Evolutionary conservation across 1,140 invertebrate species (phyloP), one percentile per base, ranked within the genome.

Genomic region (Sogatella furcifera): DNA sequence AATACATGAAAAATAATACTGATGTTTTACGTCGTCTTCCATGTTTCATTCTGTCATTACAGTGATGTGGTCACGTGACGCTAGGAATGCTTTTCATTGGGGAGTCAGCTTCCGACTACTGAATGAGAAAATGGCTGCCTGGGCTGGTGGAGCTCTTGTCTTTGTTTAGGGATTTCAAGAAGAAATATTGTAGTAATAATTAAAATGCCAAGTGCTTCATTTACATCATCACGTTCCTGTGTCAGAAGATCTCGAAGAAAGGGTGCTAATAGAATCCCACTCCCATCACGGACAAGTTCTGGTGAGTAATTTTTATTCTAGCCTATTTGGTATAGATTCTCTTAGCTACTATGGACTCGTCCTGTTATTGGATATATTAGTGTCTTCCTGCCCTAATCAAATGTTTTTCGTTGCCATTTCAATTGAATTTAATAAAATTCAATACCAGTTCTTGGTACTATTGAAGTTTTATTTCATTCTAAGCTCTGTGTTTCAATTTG

Each of bases 121-220:
- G 64, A 69, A 62, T 60, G 77, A 78, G 77, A 82, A 82, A 80
- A 82, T 82, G 80, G 81, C 80, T 76, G 79, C 76, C 77, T 43
- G 74, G 77, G 74, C 74, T 77, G 75, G 76, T 80, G 77, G 74
- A 74, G 75, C 76, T 80, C 66, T 77, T 73, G 81, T 76, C 80
- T 82, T 82, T 82, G 80, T 82, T 81, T 82, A 81, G 77, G 67
- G 70, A 70, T 54, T 60, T 60, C 19, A 55, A 8, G 46, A 9
- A 24, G 28, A 52, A 60, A 53, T 55, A 43, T 55, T 60, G 38
- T 34, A 43, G 38, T 55, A 44, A 21, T 55, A n/a, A 22, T 19
- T 65, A 89, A 84, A 80, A 91, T 91, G 89, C 89, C 89, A 80
- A 90, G 88, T 81, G 88, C 88, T 75, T 90, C 88, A 72, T 90